A percentile compares a stretch with the other conserved stretches of the same genome.
phyloP scores from a whole-genome alignment of 2,113 vertebrate genomes.

The Pygoscelis adeliae region DNA sequence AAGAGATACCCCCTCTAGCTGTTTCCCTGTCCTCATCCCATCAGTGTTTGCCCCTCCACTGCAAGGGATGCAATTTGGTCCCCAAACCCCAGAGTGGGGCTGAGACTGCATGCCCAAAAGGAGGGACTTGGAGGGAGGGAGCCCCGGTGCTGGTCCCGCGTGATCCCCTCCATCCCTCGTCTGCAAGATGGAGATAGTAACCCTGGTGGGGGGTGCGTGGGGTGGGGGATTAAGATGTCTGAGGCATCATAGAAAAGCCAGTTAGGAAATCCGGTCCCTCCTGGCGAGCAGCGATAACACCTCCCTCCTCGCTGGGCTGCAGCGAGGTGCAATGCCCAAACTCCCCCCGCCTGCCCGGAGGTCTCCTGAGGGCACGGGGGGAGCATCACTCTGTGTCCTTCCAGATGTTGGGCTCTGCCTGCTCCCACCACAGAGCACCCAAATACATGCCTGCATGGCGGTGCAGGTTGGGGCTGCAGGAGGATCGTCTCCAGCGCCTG shows the following conservation, averaged over 20 bases:
- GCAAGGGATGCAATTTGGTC: background rate
- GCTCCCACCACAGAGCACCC: background rate
- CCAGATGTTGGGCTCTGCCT: background rate
- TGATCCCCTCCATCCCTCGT: background rate
- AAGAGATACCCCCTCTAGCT: fast-evolving
- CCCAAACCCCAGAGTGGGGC: background rate
- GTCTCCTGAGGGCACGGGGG: fast-evolving
- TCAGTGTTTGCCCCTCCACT: fast-evolving
- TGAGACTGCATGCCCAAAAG: fast-evolving
- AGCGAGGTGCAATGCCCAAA: background rate
- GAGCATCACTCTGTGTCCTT: no score
- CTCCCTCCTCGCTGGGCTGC: background rate
- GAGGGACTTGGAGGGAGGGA: background rate
- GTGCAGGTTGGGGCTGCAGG: background rate
- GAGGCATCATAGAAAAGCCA: background rate
- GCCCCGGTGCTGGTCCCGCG: fast-evolving
- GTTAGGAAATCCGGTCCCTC: background rate
- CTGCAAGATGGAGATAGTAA: background rate
- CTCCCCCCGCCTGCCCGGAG: fast-evolving
- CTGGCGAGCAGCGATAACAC: background rate
- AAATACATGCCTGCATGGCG: fast-evolving
- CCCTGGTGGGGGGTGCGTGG: no score
- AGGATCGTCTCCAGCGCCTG: fast-evolving
- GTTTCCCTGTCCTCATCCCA: background rate
- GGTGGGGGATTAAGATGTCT: background rate